Percentiles rank a stretch among this genome's conserved stretches.
These are phyloP conservation scores for Zele albiditarsus DNA, from an alignment of 2,888 invertebrate genomes.

Conservation along the genomic window DNA sequence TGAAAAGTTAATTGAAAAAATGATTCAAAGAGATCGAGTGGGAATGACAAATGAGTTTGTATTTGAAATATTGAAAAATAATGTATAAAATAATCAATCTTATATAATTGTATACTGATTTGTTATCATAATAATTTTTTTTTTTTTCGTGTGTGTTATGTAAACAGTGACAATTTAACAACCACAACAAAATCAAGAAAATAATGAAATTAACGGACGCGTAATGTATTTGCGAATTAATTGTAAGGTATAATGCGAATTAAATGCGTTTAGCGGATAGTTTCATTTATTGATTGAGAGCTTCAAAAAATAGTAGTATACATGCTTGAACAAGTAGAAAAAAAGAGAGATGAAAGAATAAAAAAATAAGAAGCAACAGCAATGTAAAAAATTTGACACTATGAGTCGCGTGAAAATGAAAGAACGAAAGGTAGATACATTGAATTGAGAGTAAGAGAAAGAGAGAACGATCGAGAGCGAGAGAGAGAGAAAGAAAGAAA, in stretches of 20 bases:
- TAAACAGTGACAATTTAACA: slow-evolving; percentile 46
- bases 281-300: slow-evolving; percentile 50
- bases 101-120: slow-evolving; percentile 44
- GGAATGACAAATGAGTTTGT: slow-evolving; percentile 35
- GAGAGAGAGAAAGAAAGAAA: slow-evolving; percentile 17
- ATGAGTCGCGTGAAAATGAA: slow-evolving; percentile 1
- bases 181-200: slow-evolving; percentile 33
- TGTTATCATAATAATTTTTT: not conserved
- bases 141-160: slow-evolving; percentile 51
- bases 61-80: slow-evolving; percentile 52
- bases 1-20: slow-evolving; percentile 2
- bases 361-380: slow-evolving; percentile 6
- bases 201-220: slow-evolving; percentile 46
- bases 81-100: slow-evolving; percentile 44
- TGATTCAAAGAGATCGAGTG: slow-evolving; percentile 21
- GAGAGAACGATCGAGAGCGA: slow-evolving; percentile 19
- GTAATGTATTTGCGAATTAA: slow-evolving; percentile 26
- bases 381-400: slow-evolving; percentile 10
- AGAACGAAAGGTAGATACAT: slow-evolving; percentile 13
- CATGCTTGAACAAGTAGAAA: slow-evolving; percentile 41
- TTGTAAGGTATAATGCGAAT: slow-evolving; percentile 21
- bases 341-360: not conserved
- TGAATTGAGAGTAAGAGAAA: slow-evolving; percentile 24
- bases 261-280: slow-evolving; percentile 47
- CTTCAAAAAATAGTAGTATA: slow-evolving; percentile 49